Percentiles rank a stretch among this genome's conserved stretches.
These are phyloP conservation scores for Lamellibrachia columna DNA, from an alignment of 2,888 invertebrate species.

Conservation along the genomic window DNA sequence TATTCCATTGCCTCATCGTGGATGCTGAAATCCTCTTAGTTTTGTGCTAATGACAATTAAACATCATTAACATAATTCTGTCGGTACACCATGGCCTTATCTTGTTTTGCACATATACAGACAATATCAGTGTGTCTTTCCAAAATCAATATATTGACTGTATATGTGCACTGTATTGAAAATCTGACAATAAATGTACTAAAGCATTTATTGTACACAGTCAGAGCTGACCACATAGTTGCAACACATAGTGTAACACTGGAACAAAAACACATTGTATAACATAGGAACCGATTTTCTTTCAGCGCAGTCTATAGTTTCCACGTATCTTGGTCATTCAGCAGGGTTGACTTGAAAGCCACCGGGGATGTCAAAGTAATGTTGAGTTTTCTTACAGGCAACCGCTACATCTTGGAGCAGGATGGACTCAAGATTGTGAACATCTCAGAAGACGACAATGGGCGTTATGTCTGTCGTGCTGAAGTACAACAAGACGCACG, in stretches of 20 bases:
- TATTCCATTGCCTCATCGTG: background rate
- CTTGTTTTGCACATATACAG: background rate
- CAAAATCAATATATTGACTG: background rate
- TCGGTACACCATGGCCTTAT: background rate
- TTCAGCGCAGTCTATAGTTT: background rate
- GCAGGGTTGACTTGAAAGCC: background rate
- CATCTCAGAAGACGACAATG: conserved; percentile 45
- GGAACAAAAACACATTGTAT: background rate
- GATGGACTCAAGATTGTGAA: conserved; percentile 42
- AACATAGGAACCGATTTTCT: background rate
- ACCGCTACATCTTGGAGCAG: conserved; percentile 33
- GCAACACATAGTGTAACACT: background rate
- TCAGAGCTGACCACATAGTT: too few species aligned
- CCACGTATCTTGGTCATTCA: background rate
- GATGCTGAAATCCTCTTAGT: too few species aligned
- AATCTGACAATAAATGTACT: too few species aligned
- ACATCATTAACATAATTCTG: background rate
- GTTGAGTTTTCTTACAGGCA: conserved; percentile 30
- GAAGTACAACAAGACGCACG: conserved; percentile 38
- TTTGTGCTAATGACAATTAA: background rate
- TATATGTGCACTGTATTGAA: background rate
- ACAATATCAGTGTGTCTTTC: background rate
- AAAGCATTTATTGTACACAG: too few species aligned
- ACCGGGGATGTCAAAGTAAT: background rate
- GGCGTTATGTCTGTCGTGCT: conserved; percentile 42